Conservation (phyloP, 2,113 vertebrate species). For the Cebus imitator region DNA sequence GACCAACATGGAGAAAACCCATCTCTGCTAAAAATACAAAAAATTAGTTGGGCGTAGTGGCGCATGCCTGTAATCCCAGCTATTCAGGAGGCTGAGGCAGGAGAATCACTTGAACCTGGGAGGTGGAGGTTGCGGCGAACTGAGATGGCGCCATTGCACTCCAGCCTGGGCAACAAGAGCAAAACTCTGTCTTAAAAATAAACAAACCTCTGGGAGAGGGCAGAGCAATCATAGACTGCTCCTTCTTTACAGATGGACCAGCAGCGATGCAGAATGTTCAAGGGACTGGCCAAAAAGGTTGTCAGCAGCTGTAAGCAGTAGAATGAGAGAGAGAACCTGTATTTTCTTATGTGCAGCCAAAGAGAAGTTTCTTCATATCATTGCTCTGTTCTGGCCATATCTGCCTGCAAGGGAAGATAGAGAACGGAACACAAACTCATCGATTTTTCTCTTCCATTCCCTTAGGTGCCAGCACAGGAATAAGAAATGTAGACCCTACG, state of each 20-base stretch:
- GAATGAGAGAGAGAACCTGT: neutral
- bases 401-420: neutral
- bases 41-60: too few species aligned
- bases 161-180: too few species aligned
- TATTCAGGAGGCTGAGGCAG: too few species aligned
- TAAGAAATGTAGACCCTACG: neutral
- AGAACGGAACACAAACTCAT: neutral
- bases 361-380: neutral
- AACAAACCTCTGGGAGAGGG: neutral
- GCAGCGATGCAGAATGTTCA: accelerated
- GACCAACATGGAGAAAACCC: too few species aligned
- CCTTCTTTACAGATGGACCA: neutral
- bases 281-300: neutral
- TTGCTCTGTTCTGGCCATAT: neutral
- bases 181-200: too few species aligned
- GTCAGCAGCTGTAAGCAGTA: neutral
- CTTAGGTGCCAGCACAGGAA: neutral
- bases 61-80: too few species aligned
- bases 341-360: neutral
- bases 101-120: too few species aligned
- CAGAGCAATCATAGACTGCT: neutral
- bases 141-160: too few species aligned
- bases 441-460: neutral
- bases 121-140: too few species aligned
- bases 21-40: too few species aligned